Evolutionary conservation across 1,140 invertebrate species (phyloP).

Genomic region (Panagrolaimus sp.): DNA sequence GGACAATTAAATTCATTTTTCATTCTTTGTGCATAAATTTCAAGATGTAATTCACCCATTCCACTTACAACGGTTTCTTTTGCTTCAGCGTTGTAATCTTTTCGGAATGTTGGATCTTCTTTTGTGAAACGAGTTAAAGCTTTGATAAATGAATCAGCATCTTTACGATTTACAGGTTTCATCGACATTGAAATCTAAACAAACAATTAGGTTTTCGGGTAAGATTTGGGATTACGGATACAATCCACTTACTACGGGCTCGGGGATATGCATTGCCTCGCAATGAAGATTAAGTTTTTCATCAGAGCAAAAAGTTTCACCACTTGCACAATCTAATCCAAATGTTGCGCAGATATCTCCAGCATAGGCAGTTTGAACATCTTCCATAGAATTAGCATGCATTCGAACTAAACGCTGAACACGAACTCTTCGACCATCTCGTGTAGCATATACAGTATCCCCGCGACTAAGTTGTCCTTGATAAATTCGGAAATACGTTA

Average conservation of each 20-base stretch:
- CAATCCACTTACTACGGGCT: slow-evolving; percentile 71
- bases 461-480: slow-evolving; percentile 82
- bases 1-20: slow-evolving; percentile 91
- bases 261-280: slow-evolving; percentile 85
- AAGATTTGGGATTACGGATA: slow-evolving; percentile 69
- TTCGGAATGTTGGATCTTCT: slow-evolving; percentile 88
- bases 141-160: slow-evolving; percentile 90
- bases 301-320: slow-evolving; percentile 89
- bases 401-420: slow-evolving; percentile 79
- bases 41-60: slow-evolving; percentile 94
- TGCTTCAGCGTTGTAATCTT: slow-evolving; percentile 81
- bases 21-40: slow-evolving; percentile 84
- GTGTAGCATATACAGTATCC: slow-evolving; percentile 80
- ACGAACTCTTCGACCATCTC: slow-evolving; percentile 77
- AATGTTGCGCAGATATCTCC: slow-evolving; percentile 97
- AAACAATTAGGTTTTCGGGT: slow-evolving; percentile 73
- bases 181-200: slow-evolving; percentile 96
- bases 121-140: slow-evolving; percentile 86
- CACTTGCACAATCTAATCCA: slow-evolving; percentile 96
- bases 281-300: slow-evolving; percentile 75
- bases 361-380: slow-evolving; percentile 81
- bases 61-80: slow-evolving; percentile 94
- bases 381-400: slow-evolving; percentile 94
- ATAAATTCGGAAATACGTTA: slow-evolving; percentile 94
- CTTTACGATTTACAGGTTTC: slow-evolving; percentile 75